Evolutionary conservation across 2,113 vertebrate species (phyloP).

Genomic region (Sceloporus tristichus): DNA sequence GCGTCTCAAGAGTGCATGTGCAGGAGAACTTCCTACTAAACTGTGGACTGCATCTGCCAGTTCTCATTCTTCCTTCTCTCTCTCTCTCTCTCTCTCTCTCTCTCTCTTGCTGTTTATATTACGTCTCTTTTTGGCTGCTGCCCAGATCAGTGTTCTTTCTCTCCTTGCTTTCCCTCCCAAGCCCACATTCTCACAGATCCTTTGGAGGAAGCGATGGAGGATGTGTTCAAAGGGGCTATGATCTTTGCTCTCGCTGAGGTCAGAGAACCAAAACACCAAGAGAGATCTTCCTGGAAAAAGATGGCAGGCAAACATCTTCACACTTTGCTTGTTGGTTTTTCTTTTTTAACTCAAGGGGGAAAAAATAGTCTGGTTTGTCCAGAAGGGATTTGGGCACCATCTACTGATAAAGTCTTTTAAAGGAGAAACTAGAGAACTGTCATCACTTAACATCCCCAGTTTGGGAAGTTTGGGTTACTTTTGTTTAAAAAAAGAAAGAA

Average conservation of each 20-base stretch:
- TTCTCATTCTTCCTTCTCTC: neutral
- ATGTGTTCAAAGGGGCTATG: neutral
- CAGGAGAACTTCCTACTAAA: neutral
- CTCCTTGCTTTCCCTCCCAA: too few species aligned
- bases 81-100: neutral
- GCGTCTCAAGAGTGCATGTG: too few species aligned
- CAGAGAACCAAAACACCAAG: neutral
- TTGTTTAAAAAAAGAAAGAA: too few species aligned
- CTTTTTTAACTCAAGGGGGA: neutral
- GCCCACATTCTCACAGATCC: neutral
- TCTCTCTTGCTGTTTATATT: neutral
- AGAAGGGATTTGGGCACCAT: slow-evolving; percentile 1
- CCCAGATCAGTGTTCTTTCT: neutral
- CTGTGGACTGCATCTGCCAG: neutral
- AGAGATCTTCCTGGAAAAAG: too few species aligned
- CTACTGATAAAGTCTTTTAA: neutral
- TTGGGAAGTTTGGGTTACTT: too few species aligned
- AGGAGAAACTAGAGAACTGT: neutral
- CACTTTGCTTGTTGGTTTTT: neutral
- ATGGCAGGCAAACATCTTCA: neutral
- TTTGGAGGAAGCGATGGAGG: neutral
- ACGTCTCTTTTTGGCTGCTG: too few species aligned
- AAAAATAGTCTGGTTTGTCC: neutral
- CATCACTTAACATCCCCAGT: neutral
- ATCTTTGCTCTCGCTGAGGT: neutral